phyloP scores from a whole-genome alignment of 2,113 vertebrate species.

The Peromyscus leucopus region DNA sequence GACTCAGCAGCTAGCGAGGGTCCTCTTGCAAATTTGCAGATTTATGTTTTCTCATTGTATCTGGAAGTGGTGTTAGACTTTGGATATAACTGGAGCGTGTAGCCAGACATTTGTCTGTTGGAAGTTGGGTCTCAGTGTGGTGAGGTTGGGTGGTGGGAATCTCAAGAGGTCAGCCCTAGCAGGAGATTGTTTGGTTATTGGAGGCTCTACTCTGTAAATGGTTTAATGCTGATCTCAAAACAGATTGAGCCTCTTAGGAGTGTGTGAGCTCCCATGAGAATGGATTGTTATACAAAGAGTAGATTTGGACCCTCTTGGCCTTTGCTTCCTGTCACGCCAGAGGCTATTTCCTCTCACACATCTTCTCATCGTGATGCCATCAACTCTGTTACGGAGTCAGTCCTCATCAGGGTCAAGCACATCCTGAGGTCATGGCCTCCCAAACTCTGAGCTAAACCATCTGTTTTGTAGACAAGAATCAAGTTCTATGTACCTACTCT shows the following conservation, averaged over 20 bases:
- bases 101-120: not conserved
- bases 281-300: not conserved
- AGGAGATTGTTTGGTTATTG: not conserved
- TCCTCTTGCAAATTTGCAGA: not conserved
- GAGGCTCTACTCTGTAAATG: too few species aligned
- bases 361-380: not conserved
- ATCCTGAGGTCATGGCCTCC: not conserved
- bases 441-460: not conserved
- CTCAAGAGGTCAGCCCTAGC: not conserved
- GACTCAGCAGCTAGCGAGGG: too few species aligned
- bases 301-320: not conserved
- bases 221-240: not conserved
- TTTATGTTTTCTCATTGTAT: not conserved
- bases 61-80: not conserved
- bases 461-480: not conserved
- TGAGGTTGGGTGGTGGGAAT: not conserved
- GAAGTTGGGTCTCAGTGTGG: not conserved
- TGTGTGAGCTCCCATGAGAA: not conserved
- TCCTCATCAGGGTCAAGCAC: not conserved
- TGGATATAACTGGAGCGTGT: not conserved
- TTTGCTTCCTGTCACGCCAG: not conserved
- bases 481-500: not conserved
- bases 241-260: too few species aligned
- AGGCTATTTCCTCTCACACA: not conserved
- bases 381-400: not conserved